Evolutionary conservation across 2,888 invertebrate genomes (phyloP).

Genomic region (Druceiella hillmani): DNA sequence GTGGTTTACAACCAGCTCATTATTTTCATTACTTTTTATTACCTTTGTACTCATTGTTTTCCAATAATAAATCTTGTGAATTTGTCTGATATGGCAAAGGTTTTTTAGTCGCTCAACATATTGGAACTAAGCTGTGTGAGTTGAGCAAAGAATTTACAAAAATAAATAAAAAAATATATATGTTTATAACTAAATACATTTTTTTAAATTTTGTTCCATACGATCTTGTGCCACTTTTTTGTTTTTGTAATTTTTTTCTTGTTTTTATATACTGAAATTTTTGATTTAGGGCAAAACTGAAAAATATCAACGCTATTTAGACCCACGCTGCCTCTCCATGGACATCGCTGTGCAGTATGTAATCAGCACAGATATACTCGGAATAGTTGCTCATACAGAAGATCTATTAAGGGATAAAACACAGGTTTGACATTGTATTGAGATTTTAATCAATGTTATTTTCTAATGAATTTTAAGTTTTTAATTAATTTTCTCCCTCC

Average conservation of each 20-base stretch:
- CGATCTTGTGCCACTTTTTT: not conserved
- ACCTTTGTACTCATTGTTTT: too few relatives aligned
- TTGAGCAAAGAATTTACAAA: too few relatives aligned
- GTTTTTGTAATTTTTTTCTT: not conserved
- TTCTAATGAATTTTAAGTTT: not conserved
- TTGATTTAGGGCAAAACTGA: slow-evolving; percentile 35
- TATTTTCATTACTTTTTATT: too few relatives aligned
- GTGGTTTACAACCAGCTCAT: too few relatives aligned
- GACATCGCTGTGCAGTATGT: slow-evolving; percentile 81
- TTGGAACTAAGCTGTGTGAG: too few relatives aligned
- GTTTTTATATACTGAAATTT: not conserved
- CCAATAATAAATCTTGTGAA: too few relatives aligned
- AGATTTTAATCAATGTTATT: slow-evolving; percentile 3
- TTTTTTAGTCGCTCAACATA: too few relatives aligned
- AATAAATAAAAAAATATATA: too few relatives aligned
- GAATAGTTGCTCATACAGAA: slow-evolving; percentile 90
- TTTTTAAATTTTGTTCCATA: too few relatives aligned
- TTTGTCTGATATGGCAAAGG: too few relatives aligned
- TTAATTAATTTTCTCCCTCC: not conserved
- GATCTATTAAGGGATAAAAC: slow-evolving; percentile 80
- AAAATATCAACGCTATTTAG: slow-evolving; percentile 74
- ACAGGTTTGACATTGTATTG: slow-evolving; percentile 50
- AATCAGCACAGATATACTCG: slow-evolving; percentile 74
- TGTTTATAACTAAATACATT: too few relatives aligned
- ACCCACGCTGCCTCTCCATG: slow-evolving; percentile 76